These are phyloP conservation scores for Hydrotaea cyrtoneurina DNA, from an alignment of 2,888 invertebrate species.

Conservation along the genomic window DNA sequence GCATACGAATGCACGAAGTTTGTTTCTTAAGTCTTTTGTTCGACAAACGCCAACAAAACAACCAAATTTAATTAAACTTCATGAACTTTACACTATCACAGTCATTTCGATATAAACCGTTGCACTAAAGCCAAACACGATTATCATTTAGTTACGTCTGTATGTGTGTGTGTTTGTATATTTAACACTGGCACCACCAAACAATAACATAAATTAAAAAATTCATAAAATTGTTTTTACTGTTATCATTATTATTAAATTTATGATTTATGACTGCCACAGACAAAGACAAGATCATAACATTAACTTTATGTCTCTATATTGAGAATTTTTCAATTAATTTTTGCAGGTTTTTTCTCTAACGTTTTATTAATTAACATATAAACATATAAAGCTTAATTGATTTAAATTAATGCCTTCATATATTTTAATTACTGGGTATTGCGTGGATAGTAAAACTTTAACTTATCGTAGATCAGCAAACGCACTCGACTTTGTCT, in stretches of 20 bases:
- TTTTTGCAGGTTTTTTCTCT: neutral
- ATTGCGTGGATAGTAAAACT: neutral
- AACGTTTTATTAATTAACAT: constrained; percentile 18
- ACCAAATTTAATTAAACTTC: constrained; percentile 60
- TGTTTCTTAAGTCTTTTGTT: constrained; percentile 45
- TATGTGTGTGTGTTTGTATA: no score
- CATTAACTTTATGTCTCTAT: neutral
- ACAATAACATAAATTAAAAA: neutral
- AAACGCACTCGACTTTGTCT: neutral
- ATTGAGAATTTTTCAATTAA: constrained; percentile 3
- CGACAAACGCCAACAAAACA: neutral
- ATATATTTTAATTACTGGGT: constrained; percentile 27
- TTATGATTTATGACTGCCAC: neutral
- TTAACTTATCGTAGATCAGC: neutral
- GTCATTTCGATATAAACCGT: neutral
- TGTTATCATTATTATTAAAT: neutral
- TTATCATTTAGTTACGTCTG: constrained; percentile 4
- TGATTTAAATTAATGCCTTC: constrained; percentile 46
- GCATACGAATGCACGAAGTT: neutral
- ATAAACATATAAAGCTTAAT: constrained; percentile 30
- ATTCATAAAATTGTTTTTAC: neutral
- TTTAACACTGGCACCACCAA: neutral
- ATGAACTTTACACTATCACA: constrained; percentile 47
- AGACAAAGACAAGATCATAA: neutral
- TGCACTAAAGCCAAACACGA: constrained; percentile 36